Base-by-base conservation (phyloP, 2,888 invertebrate species). In the Dinocampus coccinellae region DNA sequence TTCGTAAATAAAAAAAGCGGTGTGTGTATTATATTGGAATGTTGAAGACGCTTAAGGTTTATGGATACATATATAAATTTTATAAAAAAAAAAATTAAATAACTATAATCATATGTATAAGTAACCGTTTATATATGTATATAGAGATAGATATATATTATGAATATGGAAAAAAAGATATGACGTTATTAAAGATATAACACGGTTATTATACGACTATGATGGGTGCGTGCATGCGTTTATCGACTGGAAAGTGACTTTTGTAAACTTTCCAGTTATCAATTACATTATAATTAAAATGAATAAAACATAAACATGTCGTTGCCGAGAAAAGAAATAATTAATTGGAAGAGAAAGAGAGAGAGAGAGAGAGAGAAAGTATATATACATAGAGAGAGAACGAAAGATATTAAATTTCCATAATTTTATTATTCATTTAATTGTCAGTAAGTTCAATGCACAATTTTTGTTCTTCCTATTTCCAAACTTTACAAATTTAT, bases 321-420 rank as follows among this genome's bases (percentile, higher is more conserved):
- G 71, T 70, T 69, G 66, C 60, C 36, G 69, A 61, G 58, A 26
- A 60, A 39, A 22, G 34, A 53, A 26, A 24, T n/a, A 64, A 64
- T 13, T 33, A 42, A 62, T n/a, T 53, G 22, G 36, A 52, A 52
- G 60, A 64, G 20, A 60, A 22, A 65, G 3, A 47, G 11, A 29
- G 52, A 26, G 20, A 52, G 22, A 64, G 11, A 10, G 11, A 33
- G n/a, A 34, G 13, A 36, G 20, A 20, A 11, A 1, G 60, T n/a
- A 24, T 13, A 24, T 11, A 24, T 39, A 16, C 13, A 42, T 39
- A 26, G 24, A 13, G 33, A 60, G 73, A 73, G 66, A 7, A 47
- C 16, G 47, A 47, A 47, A 6, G 16, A 76, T 77, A 75, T 78
- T 75, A 75, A 76, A 76, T 77, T 77, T 79, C 72, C 70, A 72